Conservation (phyloP, 1,140 invertebrate genomes). For the Drosophila kikkawai region DNA sequence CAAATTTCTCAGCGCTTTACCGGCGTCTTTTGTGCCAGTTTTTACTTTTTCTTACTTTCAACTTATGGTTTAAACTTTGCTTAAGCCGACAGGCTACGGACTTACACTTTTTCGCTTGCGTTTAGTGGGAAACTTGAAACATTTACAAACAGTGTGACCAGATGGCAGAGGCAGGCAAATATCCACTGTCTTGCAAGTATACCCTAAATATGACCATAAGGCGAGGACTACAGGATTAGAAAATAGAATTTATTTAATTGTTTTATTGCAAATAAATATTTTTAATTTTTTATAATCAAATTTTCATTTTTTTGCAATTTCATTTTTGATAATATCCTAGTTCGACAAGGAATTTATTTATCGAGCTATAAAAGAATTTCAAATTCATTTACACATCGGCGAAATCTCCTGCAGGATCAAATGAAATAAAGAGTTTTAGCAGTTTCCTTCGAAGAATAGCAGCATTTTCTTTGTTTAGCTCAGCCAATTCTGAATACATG, state of each 20-base stretch:
- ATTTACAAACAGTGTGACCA: constrained; percentile 52
- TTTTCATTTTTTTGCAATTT: too few relatives aligned
- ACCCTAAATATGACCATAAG: constrained; percentile 9
- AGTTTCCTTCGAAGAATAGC: constrained; percentile 7
- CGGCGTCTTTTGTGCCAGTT: constrained; percentile 23
- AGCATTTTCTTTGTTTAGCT: not conserved
- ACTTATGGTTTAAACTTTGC: constrained; percentile 31
- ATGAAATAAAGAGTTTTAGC: constrained; percentile 8
- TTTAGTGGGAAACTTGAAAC: constrained; percentile 55
- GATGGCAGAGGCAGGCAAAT: not conserved
- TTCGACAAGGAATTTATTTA: too few relatives aligned
- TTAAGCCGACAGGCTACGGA: constrained; percentile 31
- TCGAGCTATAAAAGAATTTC: not conserved
- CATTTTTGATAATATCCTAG: too few relatives aligned
- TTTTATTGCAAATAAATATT: not conserved
- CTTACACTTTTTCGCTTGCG: constrained; percentile 68
- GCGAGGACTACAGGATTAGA: not conserved
- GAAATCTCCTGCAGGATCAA: constrained; percentile 1
- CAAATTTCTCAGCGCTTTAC: constrained; percentile 62
- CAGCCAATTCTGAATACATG: constrained; percentile 9
- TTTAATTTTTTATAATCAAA: too few relatives aligned
- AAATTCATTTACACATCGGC: not conserved
- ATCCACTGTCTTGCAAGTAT: not conserved
- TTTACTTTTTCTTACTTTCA: constrained; percentile 33
- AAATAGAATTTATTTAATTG: not conserved